phyloP scores from a whole-genome alignment of 2,113 vertebrate species.

The Callithrix jacchus region DNA sequence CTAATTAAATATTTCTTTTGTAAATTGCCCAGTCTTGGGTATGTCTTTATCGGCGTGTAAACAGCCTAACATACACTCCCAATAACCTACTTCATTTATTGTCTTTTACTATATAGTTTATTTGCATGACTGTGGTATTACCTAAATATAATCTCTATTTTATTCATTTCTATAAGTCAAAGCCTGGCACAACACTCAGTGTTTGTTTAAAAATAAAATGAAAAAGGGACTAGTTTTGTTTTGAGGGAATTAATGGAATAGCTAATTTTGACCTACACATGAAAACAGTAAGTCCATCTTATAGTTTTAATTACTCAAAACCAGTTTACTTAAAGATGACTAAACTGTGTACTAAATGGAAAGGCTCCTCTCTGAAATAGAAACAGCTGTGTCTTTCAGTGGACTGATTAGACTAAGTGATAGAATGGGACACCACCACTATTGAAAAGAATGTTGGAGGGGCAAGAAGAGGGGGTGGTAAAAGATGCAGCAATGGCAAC shows the following conservation, averaged over 20 bases:
- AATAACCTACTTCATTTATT: neutral
- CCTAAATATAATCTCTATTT: neutral
- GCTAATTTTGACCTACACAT: neutral
- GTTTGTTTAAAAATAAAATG: neutral
- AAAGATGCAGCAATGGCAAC: neutral
- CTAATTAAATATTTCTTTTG: no score
- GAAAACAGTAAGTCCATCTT: neutral
- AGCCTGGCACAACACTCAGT: neutral
- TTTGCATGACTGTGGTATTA: neutral
- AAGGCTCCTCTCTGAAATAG: neutral
- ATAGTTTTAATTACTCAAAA: neutral
- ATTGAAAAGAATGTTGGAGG: neutral
- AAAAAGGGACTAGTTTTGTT: neutral
- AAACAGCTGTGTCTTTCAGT: neutral
- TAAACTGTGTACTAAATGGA: neutral
- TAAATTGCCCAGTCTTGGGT: no score
- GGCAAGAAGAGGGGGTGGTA: neutral
- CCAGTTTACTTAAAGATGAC: constrained; percentile 1
- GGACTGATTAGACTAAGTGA: neutral
- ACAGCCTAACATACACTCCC: no score
- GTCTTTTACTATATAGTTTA: constrained; percentile 3
- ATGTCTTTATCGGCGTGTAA: no score
- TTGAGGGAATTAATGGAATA: constrained; percentile 16
- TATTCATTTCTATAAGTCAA: neutral
- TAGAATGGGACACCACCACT: neutral